Evolutionary conservation across 2,113 vertebrate species (phyloP), one percentile per base, ranked within the genome.

Genomic region (Zosterops lateralis): DNA sequence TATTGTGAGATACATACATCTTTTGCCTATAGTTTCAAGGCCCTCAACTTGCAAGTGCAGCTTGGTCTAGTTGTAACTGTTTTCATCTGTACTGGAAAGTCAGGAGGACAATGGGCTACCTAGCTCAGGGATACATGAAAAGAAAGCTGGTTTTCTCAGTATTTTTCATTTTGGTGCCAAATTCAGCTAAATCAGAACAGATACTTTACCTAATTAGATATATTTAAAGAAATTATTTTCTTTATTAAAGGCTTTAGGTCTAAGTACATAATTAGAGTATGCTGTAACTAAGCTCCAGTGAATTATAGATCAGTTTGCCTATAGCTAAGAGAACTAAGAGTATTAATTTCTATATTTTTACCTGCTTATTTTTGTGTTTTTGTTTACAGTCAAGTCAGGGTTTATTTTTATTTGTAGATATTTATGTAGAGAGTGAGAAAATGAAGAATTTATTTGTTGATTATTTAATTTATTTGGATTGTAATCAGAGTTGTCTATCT

Each of bases 191-290:
- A 93, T 29, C n/a, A 83, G 84, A 84, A 77, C 57, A 94, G 53
- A 89, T 67, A 81, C 28, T 71, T 92, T 71, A 58, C 61, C n/a
- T 93, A 78, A 94, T 92, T 94, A 92, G 66, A 64, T 75, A 60
- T 64, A 92, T 91, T 94, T 92, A 84, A 95, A 84, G 8, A 92
- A 89, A 82, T 84, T 11, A 15, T 91, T 93, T 89, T 77, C 84
- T 93, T 84, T 84, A 94, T 87, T 94, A 94, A 96, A 94, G 84
- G 70, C 74, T 94, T 96, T 91, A 89, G 44, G 89, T n/a, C 11
- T 95, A 96, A 96, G 87, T 53, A 67, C 50, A 78, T 96, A 87
- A 96, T 95, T 92, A 78, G 31, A 26, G 48, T 71, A 71, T 58
- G 44, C 44, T 92, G 65, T 48, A 91, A 90, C 68, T 91, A 92